Evolutionary conservation across 1,140 invertebrate genomes (phyloP).

Genomic region (Drosophila kanapiae): DNA sequence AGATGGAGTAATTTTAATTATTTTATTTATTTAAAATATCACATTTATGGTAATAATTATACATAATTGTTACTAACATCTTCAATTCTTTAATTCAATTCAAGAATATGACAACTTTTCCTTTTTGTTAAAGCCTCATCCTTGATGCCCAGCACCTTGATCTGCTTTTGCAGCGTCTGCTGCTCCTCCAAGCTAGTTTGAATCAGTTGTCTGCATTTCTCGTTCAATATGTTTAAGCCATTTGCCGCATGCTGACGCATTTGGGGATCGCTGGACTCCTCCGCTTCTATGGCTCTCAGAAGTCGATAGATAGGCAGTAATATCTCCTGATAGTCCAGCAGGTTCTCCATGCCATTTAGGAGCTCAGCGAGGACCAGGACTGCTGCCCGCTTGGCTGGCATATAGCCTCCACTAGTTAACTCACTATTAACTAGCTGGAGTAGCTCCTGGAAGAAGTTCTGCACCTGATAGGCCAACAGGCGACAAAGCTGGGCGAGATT

Average conservation of each 20-base stretch:
- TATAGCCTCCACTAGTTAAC: slow-evolving; percentile 87
- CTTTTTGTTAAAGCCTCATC: slow-evolving; percentile 12
- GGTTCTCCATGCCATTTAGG: slow-evolving; percentile 89
- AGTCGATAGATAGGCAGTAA: slow-evolving; percentile 89
- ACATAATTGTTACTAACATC: too few relatives aligned
- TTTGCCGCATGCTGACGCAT: slow-evolving; percentile 89
- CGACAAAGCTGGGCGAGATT: slow-evolving; percentile 93
- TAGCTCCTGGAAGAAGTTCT: slow-evolving; percentile 89
- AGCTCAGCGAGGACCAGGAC: slow-evolving; percentile 89
- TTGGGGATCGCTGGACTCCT: slow-evolving; percentile 88
- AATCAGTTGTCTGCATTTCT: slow-evolving; percentile 88
- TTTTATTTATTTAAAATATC: not conserved
- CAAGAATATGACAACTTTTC: slow-evolving; percentile 62
- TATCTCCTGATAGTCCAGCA: slow-evolving; percentile 88
- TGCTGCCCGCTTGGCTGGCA: slow-evolving; percentile 90
- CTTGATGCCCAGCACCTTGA: slow-evolving; percentile 86
- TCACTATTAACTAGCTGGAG: slow-evolving; percentile 88
- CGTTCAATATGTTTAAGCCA: slow-evolving; percentile 90
- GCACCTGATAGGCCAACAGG: slow-evolving; percentile 90
- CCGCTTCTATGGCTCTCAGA: slow-evolving; percentile 87
- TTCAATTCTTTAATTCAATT: slow-evolving; percentile 41
- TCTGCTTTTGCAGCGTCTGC: slow-evolving; percentile 87
- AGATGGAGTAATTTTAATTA: not conserved
- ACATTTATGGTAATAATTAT: not conserved
- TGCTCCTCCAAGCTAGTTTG: slow-evolving; percentile 85